Percentiles rank a stretch among this genome's conserved stretches.
Conservation (phyloP, 2,113 vertebrate genomes). For the Phalacrocorax brasilianus region DNA sequence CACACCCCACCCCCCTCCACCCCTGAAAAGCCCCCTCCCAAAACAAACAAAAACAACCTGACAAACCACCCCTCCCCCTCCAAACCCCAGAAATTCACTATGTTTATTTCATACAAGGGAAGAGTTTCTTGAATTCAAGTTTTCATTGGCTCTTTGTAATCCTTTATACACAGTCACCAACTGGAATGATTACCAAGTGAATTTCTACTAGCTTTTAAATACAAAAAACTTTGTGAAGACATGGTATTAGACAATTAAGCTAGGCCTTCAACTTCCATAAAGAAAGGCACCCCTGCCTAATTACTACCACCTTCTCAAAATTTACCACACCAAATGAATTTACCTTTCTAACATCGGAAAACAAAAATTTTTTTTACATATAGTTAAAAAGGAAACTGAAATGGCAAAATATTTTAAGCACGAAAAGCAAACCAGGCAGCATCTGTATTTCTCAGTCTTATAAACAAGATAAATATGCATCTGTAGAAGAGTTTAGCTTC, state of each 20-base stretch:
- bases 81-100: not conserved
- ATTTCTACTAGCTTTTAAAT: not conserved
- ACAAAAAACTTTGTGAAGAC: not conserved
- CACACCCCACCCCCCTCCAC: too few species aligned
- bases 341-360: not conserved
- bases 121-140: not conserved
- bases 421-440: not conserved
- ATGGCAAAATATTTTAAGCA: not conserved
- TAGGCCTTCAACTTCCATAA: not conserved
- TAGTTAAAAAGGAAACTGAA: not conserved
- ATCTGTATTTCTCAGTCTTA: not conserved
- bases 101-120: not conserved
- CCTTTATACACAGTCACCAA: not conserved
- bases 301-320: not conserved
- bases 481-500: not conserved
- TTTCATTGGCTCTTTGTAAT: not conserved
- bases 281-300: not conserved
- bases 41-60: not conserved
- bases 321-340: not conserved
- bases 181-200: not conserved
- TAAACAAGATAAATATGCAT: not conserved
- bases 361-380: not conserved
- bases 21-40: too few species aligned
- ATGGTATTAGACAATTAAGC: not conserved
- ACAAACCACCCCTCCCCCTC: too few species aligned